Base-by-base conservation (phyloP, 92 coral and sea anemone genomes). In the Porites evermanni region DNA sequence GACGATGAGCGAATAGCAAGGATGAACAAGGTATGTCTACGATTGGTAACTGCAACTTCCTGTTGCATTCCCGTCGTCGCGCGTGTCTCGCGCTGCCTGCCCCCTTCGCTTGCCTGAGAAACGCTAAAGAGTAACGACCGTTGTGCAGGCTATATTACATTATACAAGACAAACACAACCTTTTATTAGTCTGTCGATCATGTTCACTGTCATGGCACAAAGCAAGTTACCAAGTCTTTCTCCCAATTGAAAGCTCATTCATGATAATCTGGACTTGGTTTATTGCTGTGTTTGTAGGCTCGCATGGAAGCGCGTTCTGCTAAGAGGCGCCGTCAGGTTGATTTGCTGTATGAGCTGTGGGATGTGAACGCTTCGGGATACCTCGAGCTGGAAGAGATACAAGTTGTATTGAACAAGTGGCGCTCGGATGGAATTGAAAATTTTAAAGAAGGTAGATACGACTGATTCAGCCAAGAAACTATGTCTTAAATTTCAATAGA, bases 321-420 rank as follows among this genome's bases (percentile, higher is more conserved):
- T 81, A 94, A 94, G 70, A 81, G 98, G 75, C 98, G 96, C 65
- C 93, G 90, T 7, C 93, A 91, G 88, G 83, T 94, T 11, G 98
- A 96, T 29, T 94, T 91, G 72, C 86, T 96, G 59, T 96, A 94
- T 71, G 98, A 96, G n/a, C 72, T 94, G 81, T 96, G 98, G 98
- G 98, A 96, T 67, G 94, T 96, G 74, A 94, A 96, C 64, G 88
- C 89, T 21, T 94, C 98, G 0, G 98, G 98, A 3, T 61, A 87
- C 64, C 83, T 96, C 56, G 96, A 94, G 66, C 29, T 93, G 61
- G 86, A 91, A 9, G 98, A 96, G 69, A 95, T 96, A 50, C 91
- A 87, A 76, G 91, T 94, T 64, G 98, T 96, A 73, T 85, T 96
- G 61, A 78, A 83, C 79, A 94, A 94, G 82, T 96, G 98, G 98